phyloP scores from a whole-genome alignment of 2,113 vertebrate genomes.

The Atlantisia rogersi region DNA sequence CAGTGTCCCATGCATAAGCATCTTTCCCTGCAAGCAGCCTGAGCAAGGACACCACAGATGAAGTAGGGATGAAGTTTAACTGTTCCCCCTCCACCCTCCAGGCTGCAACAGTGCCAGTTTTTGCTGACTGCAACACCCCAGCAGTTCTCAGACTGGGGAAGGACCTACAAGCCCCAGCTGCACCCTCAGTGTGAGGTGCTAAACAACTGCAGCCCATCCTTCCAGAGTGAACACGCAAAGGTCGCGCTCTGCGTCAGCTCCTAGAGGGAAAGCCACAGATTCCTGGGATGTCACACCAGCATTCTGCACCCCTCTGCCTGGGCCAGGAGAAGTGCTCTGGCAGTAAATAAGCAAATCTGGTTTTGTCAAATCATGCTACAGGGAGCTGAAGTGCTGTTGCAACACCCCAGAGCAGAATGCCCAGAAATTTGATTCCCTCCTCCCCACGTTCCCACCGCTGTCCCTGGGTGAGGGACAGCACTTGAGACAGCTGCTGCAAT shows the following conservation, averaged over 20 bases:
- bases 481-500: background rate
- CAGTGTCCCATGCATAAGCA: background rate
- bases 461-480: background rate
- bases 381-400: background rate
- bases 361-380: background rate
- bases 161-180: background rate
- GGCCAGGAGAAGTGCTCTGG: background rate
- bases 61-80: background rate
- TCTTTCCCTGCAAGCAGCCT: background rate
- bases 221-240: background rate
- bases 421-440: background rate
- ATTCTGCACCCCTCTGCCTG: accelerated
- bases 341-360: accelerated
- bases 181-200: background rate
- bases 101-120: background rate
- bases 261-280: background rate
- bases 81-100: background rate
- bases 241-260: background rate
- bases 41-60: background rate
- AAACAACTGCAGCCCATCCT: background rate
- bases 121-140: background rate
- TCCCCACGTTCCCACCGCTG: background rate
- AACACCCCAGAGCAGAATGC: accelerated
- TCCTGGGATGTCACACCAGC: background rate
- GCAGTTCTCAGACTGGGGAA: background rate